These are phyloP conservation scores for Lepetodrilus schrolli DNA, from an alignment of 2,888 invertebrate species.

Conservation along the genomic window DNA sequence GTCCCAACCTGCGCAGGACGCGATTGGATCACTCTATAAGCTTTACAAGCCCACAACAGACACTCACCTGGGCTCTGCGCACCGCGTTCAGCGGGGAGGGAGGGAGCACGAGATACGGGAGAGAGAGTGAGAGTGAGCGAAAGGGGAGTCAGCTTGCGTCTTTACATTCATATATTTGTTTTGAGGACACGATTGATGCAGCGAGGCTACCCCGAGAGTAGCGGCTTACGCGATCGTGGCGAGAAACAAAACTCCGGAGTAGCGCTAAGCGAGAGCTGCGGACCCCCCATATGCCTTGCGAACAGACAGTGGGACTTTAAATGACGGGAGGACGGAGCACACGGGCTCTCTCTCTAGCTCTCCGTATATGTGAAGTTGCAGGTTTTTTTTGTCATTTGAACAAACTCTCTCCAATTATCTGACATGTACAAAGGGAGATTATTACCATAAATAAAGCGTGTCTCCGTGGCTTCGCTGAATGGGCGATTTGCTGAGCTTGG, in stretches of 20 bases:
- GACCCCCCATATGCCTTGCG: not conserved
- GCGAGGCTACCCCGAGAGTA: not conserved
- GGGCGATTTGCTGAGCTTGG: constrained; percentile 15
- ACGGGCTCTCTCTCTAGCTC: not conserved
- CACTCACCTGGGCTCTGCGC: not conserved
- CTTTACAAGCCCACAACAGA: not conserved
- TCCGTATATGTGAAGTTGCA: not conserved
- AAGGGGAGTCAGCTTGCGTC: not conserved
- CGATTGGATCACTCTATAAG: constrained; percentile 17
- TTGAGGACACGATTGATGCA: constrained; percentile 14
- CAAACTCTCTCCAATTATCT: constrained; percentile 27
- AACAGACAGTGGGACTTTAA: not conserved
- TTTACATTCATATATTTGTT: constrained; percentile 19
- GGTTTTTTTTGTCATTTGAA: constrained; percentile 28
- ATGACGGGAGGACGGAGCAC: not conserved
- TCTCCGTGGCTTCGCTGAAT: not conserved
- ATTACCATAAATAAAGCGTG: constrained; percentile 26
- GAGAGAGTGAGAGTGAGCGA: not conserved
- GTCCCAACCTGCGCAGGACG: not conserved
- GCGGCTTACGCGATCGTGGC: constrained; percentile 4
- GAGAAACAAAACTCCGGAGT: constrained; percentile 5
- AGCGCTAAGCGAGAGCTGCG: not conserved
- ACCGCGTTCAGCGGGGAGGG: not conserved
- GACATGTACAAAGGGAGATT: constrained; percentile 26
- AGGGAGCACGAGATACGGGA: not conserved